A percentile compares a stretch with the other conserved stretches of the same genome.
These are phyloP conservation scores for Elachura formosa DNA, from an alignment of 2,113 vertebrate species.

Conservation along the genomic window DNA sequence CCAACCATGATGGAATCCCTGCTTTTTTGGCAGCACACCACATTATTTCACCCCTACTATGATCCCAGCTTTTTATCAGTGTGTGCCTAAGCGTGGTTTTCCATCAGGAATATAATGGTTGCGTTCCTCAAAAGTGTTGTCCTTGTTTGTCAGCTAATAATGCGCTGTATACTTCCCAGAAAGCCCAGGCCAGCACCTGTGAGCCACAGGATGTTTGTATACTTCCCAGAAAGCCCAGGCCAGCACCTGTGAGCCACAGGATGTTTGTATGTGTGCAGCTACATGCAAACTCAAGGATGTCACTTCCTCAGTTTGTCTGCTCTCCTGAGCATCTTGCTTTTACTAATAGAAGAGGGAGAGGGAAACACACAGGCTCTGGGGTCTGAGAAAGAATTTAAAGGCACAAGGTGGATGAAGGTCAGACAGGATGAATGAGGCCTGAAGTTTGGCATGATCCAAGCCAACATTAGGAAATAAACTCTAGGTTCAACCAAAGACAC, in stretches of 20 bases:
- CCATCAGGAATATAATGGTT: not conserved
- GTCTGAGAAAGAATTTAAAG: not conserved
- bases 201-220: not conserved
- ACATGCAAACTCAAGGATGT: not conserved
- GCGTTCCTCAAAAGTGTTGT: not conserved
- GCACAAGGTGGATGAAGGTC: not conserved
- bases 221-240: not conserved
- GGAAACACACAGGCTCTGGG: not conserved
- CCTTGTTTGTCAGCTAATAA: not conserved
- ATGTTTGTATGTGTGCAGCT: not conserved
- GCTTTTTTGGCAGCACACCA: not conserved
- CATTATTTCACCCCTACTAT: not conserved
- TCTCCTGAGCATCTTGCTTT: not conserved
- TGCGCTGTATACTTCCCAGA: not conserved
- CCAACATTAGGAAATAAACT: not conserved
- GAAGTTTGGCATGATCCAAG: not conserved
- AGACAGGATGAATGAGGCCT: not conserved
- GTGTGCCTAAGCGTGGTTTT: no score
- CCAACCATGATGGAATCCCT: not conserved
- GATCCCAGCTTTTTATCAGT: not conserved
- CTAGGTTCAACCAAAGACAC: not conserved
- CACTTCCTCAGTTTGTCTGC: not conserved
- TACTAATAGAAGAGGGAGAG: not conserved
- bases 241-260: not conserved
- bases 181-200: not conserved